Evolutionary conservation across 2,888 invertebrate genomes (phyloP).

Genomic region (Urechis unicinctus): DNA sequence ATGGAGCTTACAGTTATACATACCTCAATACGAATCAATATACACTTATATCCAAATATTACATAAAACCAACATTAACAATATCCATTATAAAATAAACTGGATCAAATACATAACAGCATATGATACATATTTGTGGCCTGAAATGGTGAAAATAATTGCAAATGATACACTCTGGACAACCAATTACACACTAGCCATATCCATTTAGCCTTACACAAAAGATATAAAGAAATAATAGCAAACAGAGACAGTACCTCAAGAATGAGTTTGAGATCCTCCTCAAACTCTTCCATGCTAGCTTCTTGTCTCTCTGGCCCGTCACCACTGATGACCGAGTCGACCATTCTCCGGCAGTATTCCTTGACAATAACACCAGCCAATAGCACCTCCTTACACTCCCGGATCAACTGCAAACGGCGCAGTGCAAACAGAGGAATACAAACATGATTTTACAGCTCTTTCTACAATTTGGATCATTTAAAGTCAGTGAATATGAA

Average conservation of each 20-base stretch:
- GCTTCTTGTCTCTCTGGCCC: conserved; percentile 29
- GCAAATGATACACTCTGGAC: too few relatives aligned
- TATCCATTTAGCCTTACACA: neutral
- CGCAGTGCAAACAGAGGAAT: too few relatives aligned
- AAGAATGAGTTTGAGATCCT: conserved; percentile 68
- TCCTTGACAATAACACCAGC: conserved; percentile 76
- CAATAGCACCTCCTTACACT: conserved; percentile 81
- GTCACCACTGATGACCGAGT: conserved; percentile 40
- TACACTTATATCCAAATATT: too few relatives aligned
- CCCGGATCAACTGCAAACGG: conserved; percentile 66
- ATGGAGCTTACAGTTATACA: neutral
- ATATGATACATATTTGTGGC: too few relatives aligned
- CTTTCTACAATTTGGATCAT: too few relatives aligned
- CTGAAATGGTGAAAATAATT: too few relatives aligned
- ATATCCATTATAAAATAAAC: too few relatives aligned
- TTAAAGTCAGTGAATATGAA: too few relatives aligned
- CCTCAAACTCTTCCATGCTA: conserved; percentile 63
- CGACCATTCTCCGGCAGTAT: conserved; percentile 56
- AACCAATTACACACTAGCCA: too few relatives aligned
- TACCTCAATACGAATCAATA: too few relatives aligned
- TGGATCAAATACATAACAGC: too few relatives aligned
- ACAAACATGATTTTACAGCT: neutral
- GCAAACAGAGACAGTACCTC: conserved; percentile 53
- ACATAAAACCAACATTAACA: too few relatives aligned
- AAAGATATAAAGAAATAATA: neutral